Evolutionary conservation across 2,113 vertebrate species (phyloP), one percentile per base, ranked within the genome.

Genomic region (Propithecus coquereli): DNA sequence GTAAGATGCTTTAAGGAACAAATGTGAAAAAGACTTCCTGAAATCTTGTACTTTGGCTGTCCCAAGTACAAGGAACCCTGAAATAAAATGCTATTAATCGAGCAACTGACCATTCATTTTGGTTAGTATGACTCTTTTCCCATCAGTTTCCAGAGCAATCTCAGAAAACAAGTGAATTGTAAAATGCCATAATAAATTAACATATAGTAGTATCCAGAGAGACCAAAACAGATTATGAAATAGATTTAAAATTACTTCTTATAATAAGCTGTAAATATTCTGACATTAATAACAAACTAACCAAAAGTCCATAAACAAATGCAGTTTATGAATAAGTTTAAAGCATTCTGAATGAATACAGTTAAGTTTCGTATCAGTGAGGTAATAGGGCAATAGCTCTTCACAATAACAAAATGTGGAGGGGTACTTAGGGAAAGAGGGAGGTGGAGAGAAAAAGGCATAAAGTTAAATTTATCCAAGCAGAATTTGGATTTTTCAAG

Each of bases 401-500:
- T 98, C 98, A 98, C 96, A 98, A 96, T 90, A 96, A 93, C 43
- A 95, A 94, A 96, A 97, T 12, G 74, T 77, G n/a, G 91, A 93
- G 92, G 84, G 59, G 47, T 30, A 63, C 22, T 17, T 14, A 57
- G 74, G 90, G 54, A 0, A 0, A 92, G 81, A 89, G 27, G 61
- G 66, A 93, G 79, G 91, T 88, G 96, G 96, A 87, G 70, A 96
- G 63, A 92, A 34, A 43, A 88, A 95, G 77, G 85, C 71, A 91
- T 25, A 93, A 84, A 92, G 88, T 65, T 9, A 79, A 90, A 95
- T 95, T 95, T 66, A 94, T 97, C 85, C 90, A 86, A 97, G 89
- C 0, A 92, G 91, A 98, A 98, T 97, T 94, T 95, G 96, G 97
- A 98, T 95, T 97, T 63, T 97, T 94, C 96, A 37, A 98, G 97